Evolutionary conservation across 2,113 vertebrate genomes (phyloP).

Genomic region (Motacilla alba): DNA sequence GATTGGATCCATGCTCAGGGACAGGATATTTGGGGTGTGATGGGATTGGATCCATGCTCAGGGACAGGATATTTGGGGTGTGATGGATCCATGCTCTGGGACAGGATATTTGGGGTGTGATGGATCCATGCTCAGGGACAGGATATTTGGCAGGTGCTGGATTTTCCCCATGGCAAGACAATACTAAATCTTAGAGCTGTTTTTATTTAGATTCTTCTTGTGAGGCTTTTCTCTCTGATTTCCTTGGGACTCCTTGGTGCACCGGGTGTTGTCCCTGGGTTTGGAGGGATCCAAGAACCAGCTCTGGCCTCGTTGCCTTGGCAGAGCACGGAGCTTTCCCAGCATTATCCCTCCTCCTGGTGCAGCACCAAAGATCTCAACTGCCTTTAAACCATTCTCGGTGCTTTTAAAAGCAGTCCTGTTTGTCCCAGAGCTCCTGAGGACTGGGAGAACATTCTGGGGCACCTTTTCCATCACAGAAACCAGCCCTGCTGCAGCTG

Average conservation of each 20-base stretch:
- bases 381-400: neutral
- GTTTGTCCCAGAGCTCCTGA: neutral
- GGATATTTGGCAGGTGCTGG: neutral
- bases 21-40: neutral
- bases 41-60: neutral
- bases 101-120: too few species aligned
- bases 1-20: neutral
- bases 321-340: neutral
- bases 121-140: too few species aligned
- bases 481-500: neutral
- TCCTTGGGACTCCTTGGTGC: neutral
- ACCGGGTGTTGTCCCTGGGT: neutral
- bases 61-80: rapidly evolving
- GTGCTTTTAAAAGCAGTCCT: neutral
- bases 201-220: rapidly evolving
- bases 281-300: neutral
- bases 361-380: neutral
- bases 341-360: neutral
- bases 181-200: neutral
- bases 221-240: neutral
- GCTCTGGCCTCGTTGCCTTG: neutral
- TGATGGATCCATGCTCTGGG: neutral
- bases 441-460: neutral
- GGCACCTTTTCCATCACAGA: neutral
- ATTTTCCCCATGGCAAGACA: neutral